Base-by-base conservation (phyloP, 2,113 vertebrate genomes). In the Anas platyrhynchos region DNA sequence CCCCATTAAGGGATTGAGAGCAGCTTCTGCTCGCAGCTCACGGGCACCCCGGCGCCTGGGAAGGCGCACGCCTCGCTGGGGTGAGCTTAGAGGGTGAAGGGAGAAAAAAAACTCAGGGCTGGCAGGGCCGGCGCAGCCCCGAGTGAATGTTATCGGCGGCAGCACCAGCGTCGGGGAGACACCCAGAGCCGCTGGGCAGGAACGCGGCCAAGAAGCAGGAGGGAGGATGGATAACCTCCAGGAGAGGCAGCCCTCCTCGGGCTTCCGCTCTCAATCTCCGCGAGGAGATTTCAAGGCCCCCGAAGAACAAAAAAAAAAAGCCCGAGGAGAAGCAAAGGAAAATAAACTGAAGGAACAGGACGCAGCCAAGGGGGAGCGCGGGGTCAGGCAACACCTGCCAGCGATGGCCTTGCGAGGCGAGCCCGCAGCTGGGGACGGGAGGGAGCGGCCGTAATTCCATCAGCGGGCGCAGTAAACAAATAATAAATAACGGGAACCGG, bases 221-320 rank as follows among this genome's bases (percentile, higher is more conserved):
- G 91, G 81, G 93, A 95, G 89, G 85, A 93, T 95, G 89, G 85
- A 94, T 96, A 92, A 97, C 92, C 94, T 95, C 91, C 75, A 84
- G 17, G 52, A 97, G 78, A 93, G 73, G 36, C 86, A 27, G 67
- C 74, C 85, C 83, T 81, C 61, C 66, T 78, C 86, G 79, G 61
- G 52, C 92, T 96, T 95, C 92, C 88, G 62, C 81, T 94, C 86
- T 31, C 83, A 82, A n/a, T 69, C 91, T 74, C 96, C 1, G 23
- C 2, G 21, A 94, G 93, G 92, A 88, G 66, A 89, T 94, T 94
- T 93, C 91, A 96, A 97, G 91, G 87, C 96, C 86, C 68, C 73
- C 50, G 3, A 93, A 91, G 82, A 88, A 83, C 27, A 72, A 50
- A 82, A 44, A 72, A 50, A 82, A 50, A 82, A 44, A 18, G 3